These are phyloP conservation scores for Otus scops DNA, from an alignment of 2,797 vertebrate species.

Conservation along the genomic window DNA sequence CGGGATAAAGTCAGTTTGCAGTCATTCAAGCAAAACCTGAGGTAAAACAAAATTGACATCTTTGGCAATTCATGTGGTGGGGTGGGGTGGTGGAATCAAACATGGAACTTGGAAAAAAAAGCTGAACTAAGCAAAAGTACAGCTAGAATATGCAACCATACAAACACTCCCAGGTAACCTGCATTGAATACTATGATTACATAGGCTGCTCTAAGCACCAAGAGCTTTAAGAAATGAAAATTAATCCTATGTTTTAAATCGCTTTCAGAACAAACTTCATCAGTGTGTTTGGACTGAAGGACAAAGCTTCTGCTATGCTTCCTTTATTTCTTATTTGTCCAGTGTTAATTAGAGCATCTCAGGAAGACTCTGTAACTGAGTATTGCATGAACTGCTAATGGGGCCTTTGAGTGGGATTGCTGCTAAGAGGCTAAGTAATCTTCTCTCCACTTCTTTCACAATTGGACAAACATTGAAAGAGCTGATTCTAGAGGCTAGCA, in stretches of 20 bases:
- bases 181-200: background rate
- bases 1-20: background rate
- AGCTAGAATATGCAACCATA: background rate
- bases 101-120: background rate
- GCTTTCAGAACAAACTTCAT: background rate
- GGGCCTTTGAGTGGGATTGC: background rate
- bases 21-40: background rate
- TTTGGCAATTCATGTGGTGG: background rate
- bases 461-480: background rate
- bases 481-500: background rate
- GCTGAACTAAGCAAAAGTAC: background rate
- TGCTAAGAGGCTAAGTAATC: background rate
- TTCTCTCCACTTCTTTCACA: background rate
- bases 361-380: background rate
- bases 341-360: background rate
- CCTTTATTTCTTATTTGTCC: background rate
- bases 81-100: background rate
- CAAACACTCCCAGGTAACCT: background rate
- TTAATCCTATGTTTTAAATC: background rate
- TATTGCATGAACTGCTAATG: background rate
- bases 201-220: background rate
- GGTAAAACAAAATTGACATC: background rate
- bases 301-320: background rate
- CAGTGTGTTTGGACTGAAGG: background rate
- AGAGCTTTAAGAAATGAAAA: background rate